Base-by-base conservation (phyloP, 2,797 vertebrate genomes). In the Vultur gryphus region DNA sequence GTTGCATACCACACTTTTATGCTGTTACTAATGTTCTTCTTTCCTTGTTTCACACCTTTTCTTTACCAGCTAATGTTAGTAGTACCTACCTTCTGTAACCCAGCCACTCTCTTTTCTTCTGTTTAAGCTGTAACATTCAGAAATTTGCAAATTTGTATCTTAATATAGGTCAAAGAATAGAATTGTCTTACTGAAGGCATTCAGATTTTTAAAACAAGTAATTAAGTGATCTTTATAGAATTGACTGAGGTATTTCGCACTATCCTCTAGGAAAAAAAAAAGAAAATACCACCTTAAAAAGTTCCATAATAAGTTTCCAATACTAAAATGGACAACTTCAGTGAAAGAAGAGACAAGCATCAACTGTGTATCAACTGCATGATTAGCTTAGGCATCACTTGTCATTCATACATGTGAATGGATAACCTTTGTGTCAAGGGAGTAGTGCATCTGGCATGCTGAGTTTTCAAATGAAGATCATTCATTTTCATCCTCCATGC, bases 21-120 rank as follows among this genome's bases (percentile, higher is more conserved):
- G 64, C 91, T 95, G 67, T 96, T 93, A 98, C 97, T 98, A 98
- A 98, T 66, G 48, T 95, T 84, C 75, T 72, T 90, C 84, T 91
- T 91, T 83, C 64, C 75, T 97, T 86, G 65, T 96, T 76, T 90
- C 95, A 91, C 62, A 65, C 31, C 72, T 70, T 89, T 94, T 90
- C 46, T 87, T 95, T 94, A 72, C 33, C 62, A 75, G 44, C 64
- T 95, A 97, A 97, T 93, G 28, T 91, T 89, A 70, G 29, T 73
- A 95, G 54, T 97, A 96, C 82, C 87, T 97, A 95, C 75, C 59
- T 49, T 66, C 20, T 69, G n/a, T 96, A 98, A 97, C 93, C 85
- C 51, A 92, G 23, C 12, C 85, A 87, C 69, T 90, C 52, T 89
- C 25, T 43, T 90, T 86, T 91, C 69, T 76, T 96, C 59, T 88